These are phyloP conservation scores for Megalonaias nervosa DNA, from an alignment of 1,140 invertebrate genomes.

Conservation along the genomic window DNA sequence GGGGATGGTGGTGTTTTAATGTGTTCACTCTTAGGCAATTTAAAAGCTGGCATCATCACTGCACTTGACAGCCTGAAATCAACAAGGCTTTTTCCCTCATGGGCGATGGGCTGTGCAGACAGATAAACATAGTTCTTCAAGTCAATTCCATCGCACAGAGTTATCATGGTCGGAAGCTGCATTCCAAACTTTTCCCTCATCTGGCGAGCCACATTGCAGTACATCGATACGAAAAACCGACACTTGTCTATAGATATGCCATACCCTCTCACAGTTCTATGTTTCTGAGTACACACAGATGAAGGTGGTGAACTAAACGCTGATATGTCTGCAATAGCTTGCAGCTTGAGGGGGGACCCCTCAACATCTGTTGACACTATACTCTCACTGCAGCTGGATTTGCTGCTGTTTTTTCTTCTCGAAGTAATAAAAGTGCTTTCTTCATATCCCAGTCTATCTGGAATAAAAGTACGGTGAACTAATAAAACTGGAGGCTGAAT, in stretches of 20 bases:
- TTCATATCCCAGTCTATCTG: background rate
- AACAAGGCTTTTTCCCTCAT: conserved; percentile 24
- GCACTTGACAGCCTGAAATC: conserved; percentile 10
- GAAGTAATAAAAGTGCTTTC: conserved; percentile 9
- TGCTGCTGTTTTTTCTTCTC: conserved; percentile 14
- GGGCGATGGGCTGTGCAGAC: conserved; percentile 15
- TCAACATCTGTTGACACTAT: conserved; percentile 9
- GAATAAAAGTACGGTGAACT: too few species aligned
- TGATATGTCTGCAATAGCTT: conserved; percentile 30
- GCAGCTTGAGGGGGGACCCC: conserved; percentile 24
- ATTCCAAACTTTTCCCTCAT: too few species aligned
- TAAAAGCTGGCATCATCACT: background rate
- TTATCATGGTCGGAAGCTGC: conserved; percentile 16
- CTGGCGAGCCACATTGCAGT: too few species aligned
- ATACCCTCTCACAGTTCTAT: too few species aligned
- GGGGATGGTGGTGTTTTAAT: background rate
- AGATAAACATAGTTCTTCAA: conserved; percentile 19
- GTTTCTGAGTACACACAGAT: too few species aligned
- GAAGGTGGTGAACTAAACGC: background rate
- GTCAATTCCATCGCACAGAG: conserved; percentile 35
- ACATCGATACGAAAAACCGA: too few species aligned
- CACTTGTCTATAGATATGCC: too few species aligned
- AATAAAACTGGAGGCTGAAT: too few species aligned
- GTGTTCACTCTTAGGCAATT: background rate
- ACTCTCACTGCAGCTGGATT: background rate